A percentile compares a stretch with the other conserved stretches of the same genome.
These are phyloP conservation scores for Acanthosepion pharaonis DNA, from an alignment of 2,888 invertebrate species.

Conservation along the genomic window DNA sequence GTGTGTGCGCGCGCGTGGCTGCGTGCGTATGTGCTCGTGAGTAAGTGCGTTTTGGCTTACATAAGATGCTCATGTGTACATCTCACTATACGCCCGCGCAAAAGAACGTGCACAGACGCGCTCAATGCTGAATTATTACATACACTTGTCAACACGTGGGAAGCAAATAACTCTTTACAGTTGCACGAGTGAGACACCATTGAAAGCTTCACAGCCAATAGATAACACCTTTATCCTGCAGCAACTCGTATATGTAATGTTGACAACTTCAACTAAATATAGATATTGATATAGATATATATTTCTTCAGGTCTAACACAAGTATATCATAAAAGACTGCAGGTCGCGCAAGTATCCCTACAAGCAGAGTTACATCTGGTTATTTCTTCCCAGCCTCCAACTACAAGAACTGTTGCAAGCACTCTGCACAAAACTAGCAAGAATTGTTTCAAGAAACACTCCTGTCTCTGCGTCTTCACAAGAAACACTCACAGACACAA, in stretches of 20 bases:
- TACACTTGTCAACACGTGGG: background rate
- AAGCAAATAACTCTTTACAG: background rate
- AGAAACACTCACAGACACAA: background rate
- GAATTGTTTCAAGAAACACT: background rate
- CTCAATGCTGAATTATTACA: background rate
- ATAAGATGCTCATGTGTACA: no score
- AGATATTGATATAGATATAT: background rate
- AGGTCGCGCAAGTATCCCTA: background rate
- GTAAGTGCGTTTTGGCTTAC: no score
- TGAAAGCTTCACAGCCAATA: slow-evolving; percentile 17
- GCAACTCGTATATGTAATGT: background rate
- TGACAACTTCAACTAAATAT: background rate
- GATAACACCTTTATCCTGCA: background rate
- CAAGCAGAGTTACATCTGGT: background rate
- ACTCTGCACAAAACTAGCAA: background rate
- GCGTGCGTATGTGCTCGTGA: no score
- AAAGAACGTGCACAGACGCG: no score
- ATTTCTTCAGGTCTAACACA: background rate
- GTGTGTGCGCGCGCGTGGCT: no score
- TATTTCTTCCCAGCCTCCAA: background rate
- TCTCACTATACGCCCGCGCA: no score
- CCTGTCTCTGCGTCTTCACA: background rate
- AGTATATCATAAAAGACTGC: background rate
- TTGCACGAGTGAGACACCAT: background rate
- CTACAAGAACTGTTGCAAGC: background rate